These are phyloP conservation scores for Microtus pennsylvanicus DNA, from an alignment of 2,113 vertebrate genomes.

Conservation along the genomic window DNA sequence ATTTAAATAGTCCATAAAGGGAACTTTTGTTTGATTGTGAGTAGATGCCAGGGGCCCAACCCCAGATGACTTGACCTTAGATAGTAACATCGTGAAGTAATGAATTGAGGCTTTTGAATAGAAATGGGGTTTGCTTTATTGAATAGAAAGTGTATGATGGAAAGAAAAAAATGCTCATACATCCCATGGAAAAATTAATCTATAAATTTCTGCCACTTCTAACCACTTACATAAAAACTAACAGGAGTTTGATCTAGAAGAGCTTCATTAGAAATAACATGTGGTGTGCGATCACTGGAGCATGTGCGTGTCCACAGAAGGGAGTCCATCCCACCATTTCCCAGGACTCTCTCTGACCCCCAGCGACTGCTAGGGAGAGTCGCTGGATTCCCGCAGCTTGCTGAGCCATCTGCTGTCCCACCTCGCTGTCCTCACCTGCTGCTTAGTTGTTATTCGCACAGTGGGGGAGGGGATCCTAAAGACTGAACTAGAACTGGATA, in stretches of 20 bases:
- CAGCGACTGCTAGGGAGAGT: background rate
- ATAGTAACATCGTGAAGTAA: conserved; percentile 2
- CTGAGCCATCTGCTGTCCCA: background rate
- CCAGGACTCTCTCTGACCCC: background rate
- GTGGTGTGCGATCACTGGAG: background rate
- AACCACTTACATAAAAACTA: conserved; percentile 20
- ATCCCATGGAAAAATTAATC: conserved; percentile 57
- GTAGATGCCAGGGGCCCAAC: conserved; percentile 20
- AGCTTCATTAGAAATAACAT: conserved; percentile 48
- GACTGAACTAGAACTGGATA: background rate
- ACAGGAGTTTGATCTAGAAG: conserved; percentile 43
- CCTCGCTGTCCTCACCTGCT: conserved; percentile 39
- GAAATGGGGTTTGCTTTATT: conserved; percentile 32
- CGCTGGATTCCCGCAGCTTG: background rate
- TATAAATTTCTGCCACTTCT: conserved; percentile 35
- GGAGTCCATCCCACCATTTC: background rate
- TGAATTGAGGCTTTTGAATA: conserved; percentile 67
- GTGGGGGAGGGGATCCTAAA: background rate
- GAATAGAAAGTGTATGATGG: conserved; percentile 33
- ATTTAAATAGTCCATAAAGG: conserved; percentile 69
- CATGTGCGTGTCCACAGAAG: background rate
- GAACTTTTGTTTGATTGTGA: conserved; percentile 66
- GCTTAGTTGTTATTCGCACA: background rate
- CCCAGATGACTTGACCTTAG: conserved; percentile 68
- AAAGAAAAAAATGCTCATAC: conserved; percentile 34